These are phyloP conservation scores for cat (Felis catus) DNA, from an alignment of 2,113 vertebrate species.

Conservation along the genomic window DNA sequence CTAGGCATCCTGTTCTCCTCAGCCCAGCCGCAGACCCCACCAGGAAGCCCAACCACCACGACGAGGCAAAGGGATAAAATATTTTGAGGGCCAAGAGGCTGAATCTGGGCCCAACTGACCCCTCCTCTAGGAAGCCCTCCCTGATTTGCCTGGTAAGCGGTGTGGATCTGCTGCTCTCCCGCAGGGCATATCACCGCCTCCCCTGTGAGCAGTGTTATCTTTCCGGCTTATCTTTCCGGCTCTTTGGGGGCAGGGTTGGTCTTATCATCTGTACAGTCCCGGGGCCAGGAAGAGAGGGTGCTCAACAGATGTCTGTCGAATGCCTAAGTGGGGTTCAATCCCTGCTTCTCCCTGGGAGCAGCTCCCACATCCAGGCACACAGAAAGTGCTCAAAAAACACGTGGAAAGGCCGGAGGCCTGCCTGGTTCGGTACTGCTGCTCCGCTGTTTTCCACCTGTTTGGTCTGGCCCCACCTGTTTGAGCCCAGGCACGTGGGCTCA, in stretches of 20 bases:
- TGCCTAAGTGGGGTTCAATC: not conserved
- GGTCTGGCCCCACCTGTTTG: not conserved
- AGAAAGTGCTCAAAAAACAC: not conserved
- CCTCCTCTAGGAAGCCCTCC: not conserved
- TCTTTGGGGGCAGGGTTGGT: not conserved
- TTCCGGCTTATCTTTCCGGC: not conserved
- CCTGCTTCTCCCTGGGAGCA: not conserved
- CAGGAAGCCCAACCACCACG: not conserved
- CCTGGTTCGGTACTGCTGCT: not conserved
- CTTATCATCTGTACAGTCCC: not conserved
- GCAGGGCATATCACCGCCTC: not conserved
- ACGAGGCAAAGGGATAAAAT: not conserved
- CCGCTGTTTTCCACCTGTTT: not conserved
- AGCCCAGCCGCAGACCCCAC: not conserved
- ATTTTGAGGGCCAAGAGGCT: not conserved
- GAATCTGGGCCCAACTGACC: not conserved
- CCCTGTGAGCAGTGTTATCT: not conserved
- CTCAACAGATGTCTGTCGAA: not conserved
- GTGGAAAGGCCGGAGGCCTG: rapidly evolving
- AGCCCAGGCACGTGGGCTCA: not conserved
- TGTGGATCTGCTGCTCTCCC: not conserved
- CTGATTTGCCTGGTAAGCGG: not conserved
- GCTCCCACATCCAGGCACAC: not conserved
- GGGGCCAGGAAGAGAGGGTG: not conserved
- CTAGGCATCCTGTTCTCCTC: not conserved